Evolutionary conservation across 2,797 vertebrate species (phyloP).

Genomic region (Chaetodon trifasciatus): DNA sequence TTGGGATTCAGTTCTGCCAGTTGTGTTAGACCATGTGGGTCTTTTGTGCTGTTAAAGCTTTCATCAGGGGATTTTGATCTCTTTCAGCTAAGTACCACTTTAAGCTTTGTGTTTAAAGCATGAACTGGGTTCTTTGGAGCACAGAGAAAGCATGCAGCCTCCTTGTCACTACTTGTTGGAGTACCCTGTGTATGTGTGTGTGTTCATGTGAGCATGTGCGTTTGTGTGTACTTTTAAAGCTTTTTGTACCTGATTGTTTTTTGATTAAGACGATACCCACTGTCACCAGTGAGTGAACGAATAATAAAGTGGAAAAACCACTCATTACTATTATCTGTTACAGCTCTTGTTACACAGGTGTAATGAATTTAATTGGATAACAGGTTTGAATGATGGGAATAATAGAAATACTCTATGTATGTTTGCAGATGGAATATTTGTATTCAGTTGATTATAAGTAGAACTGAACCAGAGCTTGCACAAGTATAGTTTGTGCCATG

Average conservation of each 20-base stretch:
- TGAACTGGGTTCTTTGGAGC: conserved; percentile 50
- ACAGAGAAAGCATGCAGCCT: conserved; percentile 39
- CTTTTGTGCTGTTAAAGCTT: conserved; percentile 58
- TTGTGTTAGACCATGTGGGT: conserved; percentile 25
- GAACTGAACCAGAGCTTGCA: conserved; percentile 10
- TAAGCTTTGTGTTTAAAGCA: conserved; percentile 57
- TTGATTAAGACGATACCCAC: conserved; percentile 31
- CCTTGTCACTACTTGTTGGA: conserved; percentile 39
- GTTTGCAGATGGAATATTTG: conserved; percentile 37
- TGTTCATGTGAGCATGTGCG: not conserved
- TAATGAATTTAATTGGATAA: conserved; percentile 25
- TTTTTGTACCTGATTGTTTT: conserved; percentile 15
- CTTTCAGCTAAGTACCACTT: conserved; percentile 60
- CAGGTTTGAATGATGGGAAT: conserved; percentile 1
- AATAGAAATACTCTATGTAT: conserved; percentile 4
- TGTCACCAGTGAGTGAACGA: conserved; percentile 42
- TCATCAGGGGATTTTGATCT: conserved; percentile 55
- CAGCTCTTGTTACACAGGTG: conserved; percentile 9
- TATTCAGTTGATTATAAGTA: conserved; percentile 24
- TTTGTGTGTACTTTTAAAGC: not conserved
- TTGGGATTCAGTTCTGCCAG: conserved; percentile 29
- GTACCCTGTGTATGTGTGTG: conserved; percentile 2
- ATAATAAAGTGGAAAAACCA: conserved; percentile 26
- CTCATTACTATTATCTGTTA: conserved; percentile 39
- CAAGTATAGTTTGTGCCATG: conserved; percentile 10